Percentiles rank a stretch among this genome's conserved stretches.
Conservation (phyloP, 35 echinoderm and acorn worm species). For the Amphiura filiformis region DNA sequence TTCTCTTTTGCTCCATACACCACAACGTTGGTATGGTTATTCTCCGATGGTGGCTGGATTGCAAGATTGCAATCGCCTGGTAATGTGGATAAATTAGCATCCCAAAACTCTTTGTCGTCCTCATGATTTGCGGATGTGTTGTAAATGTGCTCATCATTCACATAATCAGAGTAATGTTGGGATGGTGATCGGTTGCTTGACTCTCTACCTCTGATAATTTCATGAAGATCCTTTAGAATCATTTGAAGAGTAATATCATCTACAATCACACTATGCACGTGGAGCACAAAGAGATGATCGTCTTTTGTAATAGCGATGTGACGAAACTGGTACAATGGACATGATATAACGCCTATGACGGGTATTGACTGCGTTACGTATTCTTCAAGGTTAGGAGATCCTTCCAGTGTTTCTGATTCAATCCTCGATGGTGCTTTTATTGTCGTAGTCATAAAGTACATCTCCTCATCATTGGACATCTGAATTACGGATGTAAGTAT, state of each 20-base stretch:
- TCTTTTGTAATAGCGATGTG: background rate
- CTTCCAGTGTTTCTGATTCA: background rate
- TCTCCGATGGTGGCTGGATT: background rate
- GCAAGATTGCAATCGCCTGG: background rate
- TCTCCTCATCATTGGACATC: background rate
- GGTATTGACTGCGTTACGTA: background rate
- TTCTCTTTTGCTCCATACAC: background rate
- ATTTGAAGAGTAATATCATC: background rate
- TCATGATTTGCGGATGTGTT: background rate
- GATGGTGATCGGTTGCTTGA: background rate
- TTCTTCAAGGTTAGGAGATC: background rate
- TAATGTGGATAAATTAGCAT: background rate
- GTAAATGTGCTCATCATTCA: background rate
- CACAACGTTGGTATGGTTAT: background rate
- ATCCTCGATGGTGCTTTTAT: background rate
- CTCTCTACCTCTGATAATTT: background rate
- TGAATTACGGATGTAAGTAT: background rate
- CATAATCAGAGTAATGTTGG: constrained; percentile 15
- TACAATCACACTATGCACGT: constrained; percentile 5
- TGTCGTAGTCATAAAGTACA: background rate
- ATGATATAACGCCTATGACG: background rate
- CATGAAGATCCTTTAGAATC: background rate
- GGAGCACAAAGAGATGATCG: background rate
- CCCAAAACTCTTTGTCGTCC: background rate
- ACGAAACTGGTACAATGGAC: constrained; percentile 12